Evolutionary conservation across 2,888 invertebrate genomes (phyloP), one percentile per base, ranked within the genome.

Genomic region (Mactromeris polynyma): DNA sequence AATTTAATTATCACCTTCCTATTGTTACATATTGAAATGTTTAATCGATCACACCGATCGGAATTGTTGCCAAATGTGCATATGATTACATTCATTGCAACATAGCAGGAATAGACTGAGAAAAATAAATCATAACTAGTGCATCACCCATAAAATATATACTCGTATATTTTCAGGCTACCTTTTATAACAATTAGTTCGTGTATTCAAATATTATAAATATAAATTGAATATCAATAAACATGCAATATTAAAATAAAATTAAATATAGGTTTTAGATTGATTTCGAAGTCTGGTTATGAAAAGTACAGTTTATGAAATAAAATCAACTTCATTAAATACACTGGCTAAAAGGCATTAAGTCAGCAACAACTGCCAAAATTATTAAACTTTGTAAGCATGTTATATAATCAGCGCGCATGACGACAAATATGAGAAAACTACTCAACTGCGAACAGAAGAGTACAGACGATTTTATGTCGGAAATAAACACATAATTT

Each of bases 361-460:
- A 64, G 26, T 26, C 26, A 26, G 26, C 58, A 64, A 3, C n/a
- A 64, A 9, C 11, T 64, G 58, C 58, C 58, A 64, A n/a, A 26
- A 26, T n/a, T 9, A 26, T 26, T 64, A 26, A 26, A 9, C n/a
- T 64, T 9, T 26, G 7, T 64, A 9, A 64, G 58, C 58, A 4
- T 26, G 26, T 64, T 64, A 64, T 26, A 11, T 64, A 64, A 64
- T 64, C 58, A 26, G 11, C n/a, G 11, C 26, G 7, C 21, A 64
- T 64, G n/a, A 64, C n/a, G 58, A 64, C 58, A 64, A 64, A 64
- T 64, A n/a, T 64, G 58, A 26, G 26, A 64, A 33, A 19, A 73
- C 21, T 17, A 73, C 31, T 7, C 73, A 73, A 36, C 73, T 1
- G 19, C 17, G 14, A 31, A 21, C 17, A 26, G 3, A 73, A 73